Evolutionary conservation across 2,113 vertebrate species (phyloP).

Genomic region (Syngnathoides biaculeatus): DNA sequence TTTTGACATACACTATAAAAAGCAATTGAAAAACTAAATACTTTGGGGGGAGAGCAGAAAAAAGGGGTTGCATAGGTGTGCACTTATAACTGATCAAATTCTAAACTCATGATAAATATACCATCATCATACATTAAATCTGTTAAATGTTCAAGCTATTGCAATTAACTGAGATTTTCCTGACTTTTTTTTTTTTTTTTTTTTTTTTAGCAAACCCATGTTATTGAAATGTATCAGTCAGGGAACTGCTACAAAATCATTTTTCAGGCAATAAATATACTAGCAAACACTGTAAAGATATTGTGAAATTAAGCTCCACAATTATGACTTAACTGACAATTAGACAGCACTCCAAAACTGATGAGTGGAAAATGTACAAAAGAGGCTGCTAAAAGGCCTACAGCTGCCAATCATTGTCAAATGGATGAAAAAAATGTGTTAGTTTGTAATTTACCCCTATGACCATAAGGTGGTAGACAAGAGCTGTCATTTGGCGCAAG

Average conservation of each 20-base stretch:
- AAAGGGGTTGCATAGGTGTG: too few relatives aligned
- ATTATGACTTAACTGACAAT: neutral
- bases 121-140: neutral
- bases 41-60: too few relatives aligned
- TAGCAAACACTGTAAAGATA: neutral
- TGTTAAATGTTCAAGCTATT: neutral
- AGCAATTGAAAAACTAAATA: too few relatives aligned
- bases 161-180: neutral
- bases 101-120: too few relatives aligned
- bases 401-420: neutral
- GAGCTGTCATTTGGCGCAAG: neutral
- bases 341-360: neutral
- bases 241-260: neutral
- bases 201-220: neutral
- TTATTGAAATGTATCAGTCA: neutral
- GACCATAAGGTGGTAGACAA: conserved; percentile 63
- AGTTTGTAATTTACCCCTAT: conserved; percentile 8
- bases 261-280: neutral
- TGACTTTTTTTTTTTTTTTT: neutral
- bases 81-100: too few relatives aligned
- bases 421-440: neutral
- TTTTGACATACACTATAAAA: too few relatives aligned
- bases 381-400: neutral
- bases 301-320: neutral
- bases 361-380: neutral